Conservation (phyloP, 2,113 vertebrate species). For the Callocephalon fimbriatum region DNA sequence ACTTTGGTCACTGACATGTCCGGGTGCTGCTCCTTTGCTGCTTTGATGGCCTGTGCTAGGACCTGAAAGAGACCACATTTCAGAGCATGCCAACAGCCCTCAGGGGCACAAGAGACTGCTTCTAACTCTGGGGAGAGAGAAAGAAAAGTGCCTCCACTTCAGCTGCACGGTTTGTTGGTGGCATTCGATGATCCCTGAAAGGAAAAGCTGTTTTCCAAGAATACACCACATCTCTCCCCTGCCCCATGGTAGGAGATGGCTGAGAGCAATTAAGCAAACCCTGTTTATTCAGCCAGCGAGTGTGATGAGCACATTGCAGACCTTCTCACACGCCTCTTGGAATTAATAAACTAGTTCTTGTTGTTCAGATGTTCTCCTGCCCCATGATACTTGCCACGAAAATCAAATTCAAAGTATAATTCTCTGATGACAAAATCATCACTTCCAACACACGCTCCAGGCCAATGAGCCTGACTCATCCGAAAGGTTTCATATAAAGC, state of each 20-base stretch:
- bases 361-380: background rate
- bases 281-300: background rate
- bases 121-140: background rate
- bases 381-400: background rate
- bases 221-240: background rate
- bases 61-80: constrained; percentile 76
- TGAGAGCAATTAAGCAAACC: background rate
- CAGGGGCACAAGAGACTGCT: no score
- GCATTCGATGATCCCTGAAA: background rate
- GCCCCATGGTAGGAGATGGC: background rate
- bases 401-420: constrained; percentile 1
- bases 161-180: background rate
- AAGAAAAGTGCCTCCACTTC: background rate
- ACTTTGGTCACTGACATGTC: constrained; percentile 99
- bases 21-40: constrained; percentile 96
- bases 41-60: constrained; percentile 94
- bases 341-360: background rate
- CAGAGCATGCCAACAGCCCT: background rate
- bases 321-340: background rate
- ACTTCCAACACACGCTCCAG: background rate
- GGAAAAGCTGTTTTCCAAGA: background rate
- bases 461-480: constrained; percentile 1
- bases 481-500: background rate
- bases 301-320: background rate
- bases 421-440: constrained; percentile 6